Evolutionary conservation across 2,113 vertebrate genomes (phyloP).

Genomic region (Calypte anna): DNA sequence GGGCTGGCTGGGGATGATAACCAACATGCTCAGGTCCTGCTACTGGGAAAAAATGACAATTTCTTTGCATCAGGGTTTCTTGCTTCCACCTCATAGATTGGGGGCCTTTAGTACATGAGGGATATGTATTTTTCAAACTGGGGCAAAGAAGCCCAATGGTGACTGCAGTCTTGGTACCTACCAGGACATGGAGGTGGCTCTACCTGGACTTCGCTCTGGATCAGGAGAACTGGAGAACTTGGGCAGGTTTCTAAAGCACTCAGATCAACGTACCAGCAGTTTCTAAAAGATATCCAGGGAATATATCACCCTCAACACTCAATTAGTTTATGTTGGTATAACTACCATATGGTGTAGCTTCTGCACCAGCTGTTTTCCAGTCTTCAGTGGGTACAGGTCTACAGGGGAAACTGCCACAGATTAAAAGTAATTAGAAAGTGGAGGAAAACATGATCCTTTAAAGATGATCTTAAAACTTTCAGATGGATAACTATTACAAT

Average conservation of each 20-base stretch:
- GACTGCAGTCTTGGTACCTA: background rate
- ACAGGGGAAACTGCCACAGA: background rate
- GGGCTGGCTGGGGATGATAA: fast-evolving
- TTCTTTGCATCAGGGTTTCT: fast-evolving
- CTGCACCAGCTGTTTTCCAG: conserved; percentile 43
- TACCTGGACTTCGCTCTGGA: background rate
- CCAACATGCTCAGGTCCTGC: fast-evolving
- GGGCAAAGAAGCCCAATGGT: background rate
- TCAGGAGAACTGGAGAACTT: background rate
- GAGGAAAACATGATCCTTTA: background rate
- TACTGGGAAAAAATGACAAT: background rate
- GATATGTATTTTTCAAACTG: background rate
- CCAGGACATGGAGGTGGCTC: background rate
- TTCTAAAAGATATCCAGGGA: background rate
- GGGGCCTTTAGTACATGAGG: background rate
- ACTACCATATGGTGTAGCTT: conserved; percentile 33
- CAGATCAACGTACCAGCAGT: background rate
- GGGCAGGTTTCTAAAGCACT: background rate
- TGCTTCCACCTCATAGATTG: background rate
- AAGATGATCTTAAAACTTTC: background rate
- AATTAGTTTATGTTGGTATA: conserved; percentile 58
- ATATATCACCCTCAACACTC: conserved; percentile 3
- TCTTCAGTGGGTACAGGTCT: background rate
- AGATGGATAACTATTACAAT: background rate
- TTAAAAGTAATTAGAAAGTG: background rate